phyloP scores from a whole-genome alignment of 2,888 invertebrate genomes.

The Dione vanillae region DNA sequence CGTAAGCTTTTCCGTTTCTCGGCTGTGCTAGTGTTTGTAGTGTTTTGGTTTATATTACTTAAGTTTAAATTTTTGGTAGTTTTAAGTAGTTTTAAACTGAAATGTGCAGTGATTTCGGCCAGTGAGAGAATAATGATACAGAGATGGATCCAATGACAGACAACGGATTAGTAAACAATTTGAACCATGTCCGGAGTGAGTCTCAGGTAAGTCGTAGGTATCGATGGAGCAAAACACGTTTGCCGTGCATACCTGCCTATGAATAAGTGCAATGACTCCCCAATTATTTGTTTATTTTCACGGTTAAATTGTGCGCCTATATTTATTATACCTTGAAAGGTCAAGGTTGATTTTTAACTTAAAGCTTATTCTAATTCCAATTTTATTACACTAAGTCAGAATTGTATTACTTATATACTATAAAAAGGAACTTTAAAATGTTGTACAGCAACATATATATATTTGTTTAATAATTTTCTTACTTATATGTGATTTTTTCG shows the following conservation, averaged over 20 bases:
- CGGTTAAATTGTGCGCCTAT: constrained; percentile 42
- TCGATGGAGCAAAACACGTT: constrained; percentile 77
- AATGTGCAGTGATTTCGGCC: constrained; percentile 58
- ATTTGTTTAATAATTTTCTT: not conserved
- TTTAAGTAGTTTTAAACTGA: constrained; percentile 50
- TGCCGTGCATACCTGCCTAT: constrained; percentile 75
- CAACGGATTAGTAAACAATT: constrained; percentile 80
- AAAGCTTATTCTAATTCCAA: not conserved
- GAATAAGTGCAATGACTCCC: constrained; percentile 78
- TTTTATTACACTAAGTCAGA: not conserved
- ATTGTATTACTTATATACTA: not conserved
- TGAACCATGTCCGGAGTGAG: constrained; percentile 80
- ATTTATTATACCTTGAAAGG: constrained; percentile 19
- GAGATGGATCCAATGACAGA: constrained; percentile 80
- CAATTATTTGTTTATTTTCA: constrained; percentile 62
- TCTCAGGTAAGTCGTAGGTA: constrained; percentile 80
- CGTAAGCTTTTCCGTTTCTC: constrained; percentile 54
- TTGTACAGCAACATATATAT: not conserved
- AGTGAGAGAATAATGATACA: constrained; percentile 68
- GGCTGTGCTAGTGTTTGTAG: constrained; percentile 52
- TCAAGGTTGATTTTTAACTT: not conserved
- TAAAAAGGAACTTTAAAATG: not conserved
- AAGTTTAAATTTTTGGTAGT: constrained; percentile 29
- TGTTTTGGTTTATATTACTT: constrained; percentile 52
- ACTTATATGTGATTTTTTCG: not conserved